Percentiles rank a stretch among this genome's conserved stretches.
Evolutionary conservation across 2,797 vertebrate species (phyloP).

Genomic region (Acipenser ruthenus): DNA sequence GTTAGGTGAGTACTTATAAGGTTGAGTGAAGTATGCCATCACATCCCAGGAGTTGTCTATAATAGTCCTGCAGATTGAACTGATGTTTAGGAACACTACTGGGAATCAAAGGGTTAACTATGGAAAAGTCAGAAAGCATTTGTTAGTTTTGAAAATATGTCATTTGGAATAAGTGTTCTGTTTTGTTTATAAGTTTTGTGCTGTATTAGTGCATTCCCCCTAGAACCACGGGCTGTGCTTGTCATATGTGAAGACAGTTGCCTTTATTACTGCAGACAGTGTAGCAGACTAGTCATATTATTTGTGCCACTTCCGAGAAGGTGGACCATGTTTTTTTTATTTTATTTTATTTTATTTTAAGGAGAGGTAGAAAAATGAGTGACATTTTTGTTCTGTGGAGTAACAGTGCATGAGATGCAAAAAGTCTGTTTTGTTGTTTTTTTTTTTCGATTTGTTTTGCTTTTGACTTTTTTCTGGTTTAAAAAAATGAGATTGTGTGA

Average conservation of each 20-base stretch:
- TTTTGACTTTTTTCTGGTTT: not conserved
- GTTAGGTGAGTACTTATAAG: slow-evolving; percentile 61
- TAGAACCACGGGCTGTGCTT: not conserved
- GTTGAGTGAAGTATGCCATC: not conserved
- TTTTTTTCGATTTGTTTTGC: not conserved
- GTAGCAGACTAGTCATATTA: slow-evolving; percentile 30
- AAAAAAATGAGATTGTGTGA: not conserved
- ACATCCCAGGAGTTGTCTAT: not conserved
- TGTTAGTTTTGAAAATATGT: slow-evolving; percentile 2
- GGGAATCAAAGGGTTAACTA: not conserved
- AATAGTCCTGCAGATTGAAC: not conserved
- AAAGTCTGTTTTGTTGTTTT: not conserved
- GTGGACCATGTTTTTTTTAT: not conserved
- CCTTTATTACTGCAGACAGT: slow-evolving; percentile 19
- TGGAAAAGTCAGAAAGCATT: slow-evolving; percentile 1
- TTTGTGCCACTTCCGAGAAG: not conserved
- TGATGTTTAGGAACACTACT: not conserved
- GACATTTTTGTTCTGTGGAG: not conserved
- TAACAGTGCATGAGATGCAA: not conserved
- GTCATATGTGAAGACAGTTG: not conserved
- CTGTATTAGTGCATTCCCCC: not conserved
- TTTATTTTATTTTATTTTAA: not conserved
- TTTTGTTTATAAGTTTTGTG: no score
- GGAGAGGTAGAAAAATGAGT: not conserved
- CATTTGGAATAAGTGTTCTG: slow-evolving; percentile 4